Evolutionary conservation across 2,888 invertebrate species (phyloP).

Genomic region (Chrysodeixis includens): DNA sequence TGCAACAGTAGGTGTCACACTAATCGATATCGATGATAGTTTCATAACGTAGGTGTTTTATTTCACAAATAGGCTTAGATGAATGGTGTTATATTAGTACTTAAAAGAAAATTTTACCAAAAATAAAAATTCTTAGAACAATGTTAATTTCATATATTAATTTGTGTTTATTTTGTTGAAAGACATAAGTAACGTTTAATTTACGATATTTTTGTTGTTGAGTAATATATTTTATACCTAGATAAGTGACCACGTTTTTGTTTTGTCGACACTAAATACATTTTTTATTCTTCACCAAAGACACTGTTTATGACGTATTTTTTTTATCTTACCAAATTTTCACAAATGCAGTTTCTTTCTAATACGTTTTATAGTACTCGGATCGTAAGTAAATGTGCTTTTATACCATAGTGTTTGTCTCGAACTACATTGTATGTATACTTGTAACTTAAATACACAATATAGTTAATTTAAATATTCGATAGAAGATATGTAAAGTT

Average conservation of each 20-base stretch:
- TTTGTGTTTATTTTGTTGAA: constrained; percentile 74
- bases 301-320: constrained; percentile 53
- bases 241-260: constrained; percentile 60
- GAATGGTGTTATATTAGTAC: constrained; percentile 82
- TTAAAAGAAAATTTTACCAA: constrained; percentile 84
- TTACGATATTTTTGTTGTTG: constrained; percentile 73
- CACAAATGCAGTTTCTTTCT: constrained; percentile 15
- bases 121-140: constrained; percentile 81
- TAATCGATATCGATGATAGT: constrained; percentile 44
- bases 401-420: constrained; percentile 28
- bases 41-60: constrained; percentile 65
- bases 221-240: constrained; percentile 79
- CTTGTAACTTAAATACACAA: constrained; percentile 14
- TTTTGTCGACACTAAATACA: constrained; percentile 55
- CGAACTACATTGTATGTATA: constrained; percentile 18
- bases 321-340: constrained; percentile 19
- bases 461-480: constrained; percentile 18
- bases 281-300: constrained; percentile 79
- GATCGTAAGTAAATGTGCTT: constrained; percentile 21
- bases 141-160: constrained; percentile 78
- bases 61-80: constrained; percentile 80
- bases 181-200: constrained; percentile 64
- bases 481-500: constrained; percentile 10
- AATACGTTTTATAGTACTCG: constrained; percentile 17
- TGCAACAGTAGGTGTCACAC: constrained; percentile 55